Evolutionary conservation across 2,797 vertebrate genomes (phyloP), one percentile per base, ranked within the genome.

Genomic region (Protosalanx chinensis): DNA sequence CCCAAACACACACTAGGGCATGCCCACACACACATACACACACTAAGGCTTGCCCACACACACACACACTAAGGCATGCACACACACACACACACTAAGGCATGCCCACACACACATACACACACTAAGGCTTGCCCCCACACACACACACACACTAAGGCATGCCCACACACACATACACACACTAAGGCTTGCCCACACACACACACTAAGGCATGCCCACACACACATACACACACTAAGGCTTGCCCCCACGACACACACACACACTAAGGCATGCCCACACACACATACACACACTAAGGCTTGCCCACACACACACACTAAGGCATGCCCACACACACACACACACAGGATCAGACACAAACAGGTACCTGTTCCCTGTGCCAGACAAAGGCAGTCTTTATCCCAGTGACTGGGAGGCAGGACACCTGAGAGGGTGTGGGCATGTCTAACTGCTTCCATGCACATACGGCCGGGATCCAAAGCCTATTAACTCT

Each of bases 401-500:
- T 68, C 53, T 66, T 35, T 67, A 58, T 68, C 64, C 64, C 18
- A 7, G 23, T 49, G 65, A 57, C 33, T 72, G 7, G 53, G 29
- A 20, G 62, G 20, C 20, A 67, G 27, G 30, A 56, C 53, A 58
- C 33, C 53, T 35, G 27, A 61, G 65, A 49, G 65, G 35, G 56
- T 37, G 20, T 37, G 53, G 71, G 71, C 15, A 37, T n/a, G 18
- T 62, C 18, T 30, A 20, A 13, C 33, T 37, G 6, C 67, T 68
- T 59, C 20, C 53, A 68, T 32, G 58, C 53, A 15, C 15, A 56
- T 56, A 56, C 51, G n/a, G 18, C 6, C 2, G 72, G 64, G 81
- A 77, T 56, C 64, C 67, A 15, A 67, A 76, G 83, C 74, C 63
- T 59, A 29, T 18, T 27, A 12, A 58, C 10, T 20, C n/a, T 8